phyloP scores from a whole-genome alignment of 2,888 invertebrate genomes.

The Cataglyphis albicans region DNA sequence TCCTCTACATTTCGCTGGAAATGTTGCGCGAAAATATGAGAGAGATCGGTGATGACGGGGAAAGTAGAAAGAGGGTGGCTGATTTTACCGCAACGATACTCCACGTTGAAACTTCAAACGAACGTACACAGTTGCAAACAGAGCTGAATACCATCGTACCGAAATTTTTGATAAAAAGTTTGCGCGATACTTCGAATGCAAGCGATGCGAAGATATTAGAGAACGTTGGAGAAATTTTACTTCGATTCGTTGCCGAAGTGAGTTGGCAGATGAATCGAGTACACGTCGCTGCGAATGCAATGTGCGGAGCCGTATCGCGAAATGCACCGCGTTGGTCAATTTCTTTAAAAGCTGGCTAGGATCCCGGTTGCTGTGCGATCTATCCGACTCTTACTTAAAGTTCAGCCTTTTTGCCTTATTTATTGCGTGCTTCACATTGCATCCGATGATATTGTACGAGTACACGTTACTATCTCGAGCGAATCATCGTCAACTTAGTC shows the following conservation, averaged over 20 bases:
- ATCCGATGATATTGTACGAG: constrained; percentile 21
- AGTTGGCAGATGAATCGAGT: constrained; percentile 31
- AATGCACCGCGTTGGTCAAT: constrained; percentile 67
- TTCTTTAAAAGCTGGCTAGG: constrained; percentile 71
- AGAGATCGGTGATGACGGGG: constrained; percentile 15
- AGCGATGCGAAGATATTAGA: constrained; percentile 21
- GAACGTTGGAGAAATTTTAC: constrained; percentile 28
- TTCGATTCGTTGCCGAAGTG: constrained; percentile 14
- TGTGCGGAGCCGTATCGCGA: constrained; percentile 46
- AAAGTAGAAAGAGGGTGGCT: constrained; percentile 14
- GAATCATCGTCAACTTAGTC: constrained; percentile 19
- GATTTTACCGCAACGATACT: constrained; percentile 49
- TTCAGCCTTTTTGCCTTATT: constrained; percentile 62
- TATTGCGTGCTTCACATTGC: constrained; percentile 58
- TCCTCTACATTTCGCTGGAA: constrained; percentile 40
- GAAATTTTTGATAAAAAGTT: constrained; percentile 24
- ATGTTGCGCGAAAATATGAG: constrained; percentile 39
- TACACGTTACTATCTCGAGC: constrained; percentile 18
- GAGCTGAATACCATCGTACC: background rate
- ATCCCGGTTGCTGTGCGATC: constrained; percentile 54
- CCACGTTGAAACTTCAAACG: constrained; percentile 19
- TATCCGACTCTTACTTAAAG: constrained; percentile 66
- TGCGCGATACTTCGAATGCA: constrained; percentile 14
- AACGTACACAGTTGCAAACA: constrained; percentile 1
- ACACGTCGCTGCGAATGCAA: constrained; percentile 48